phyloP scores from a whole-genome alignment of 1,140 invertebrate species.

The Pogonomyrmex barbatus region DNA sequence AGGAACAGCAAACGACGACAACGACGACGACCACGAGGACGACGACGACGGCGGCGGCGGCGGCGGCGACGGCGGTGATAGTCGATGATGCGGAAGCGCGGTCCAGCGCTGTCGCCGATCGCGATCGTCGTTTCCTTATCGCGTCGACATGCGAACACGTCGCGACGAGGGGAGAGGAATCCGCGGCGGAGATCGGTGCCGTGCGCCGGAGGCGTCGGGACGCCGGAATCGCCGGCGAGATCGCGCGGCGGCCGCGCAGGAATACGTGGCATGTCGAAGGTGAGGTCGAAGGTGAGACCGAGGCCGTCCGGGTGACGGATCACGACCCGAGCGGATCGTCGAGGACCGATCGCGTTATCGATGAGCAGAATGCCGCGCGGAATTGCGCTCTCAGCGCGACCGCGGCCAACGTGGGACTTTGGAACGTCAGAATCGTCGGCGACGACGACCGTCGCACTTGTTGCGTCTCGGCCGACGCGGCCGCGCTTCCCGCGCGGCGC shows the following conservation, averaged over 20 bases:
- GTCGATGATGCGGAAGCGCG: slow-evolving; percentile 22
- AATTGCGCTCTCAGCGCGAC: neutral
- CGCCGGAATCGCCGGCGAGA: neutral
- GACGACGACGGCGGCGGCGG: neutral
- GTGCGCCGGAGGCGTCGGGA: slow-evolving; percentile 41
- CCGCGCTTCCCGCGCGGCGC: slow-evolving; percentile 33
- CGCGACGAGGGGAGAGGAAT: neutral
- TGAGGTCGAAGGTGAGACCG: neutral
- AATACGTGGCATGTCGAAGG: slow-evolving; percentile 32
- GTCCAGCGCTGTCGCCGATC: slow-evolving; percentile 45
- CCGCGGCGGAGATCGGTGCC: neutral
- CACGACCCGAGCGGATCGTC: slow-evolving; percentile 8
- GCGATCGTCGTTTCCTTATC: neutral
- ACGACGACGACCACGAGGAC: neutral
- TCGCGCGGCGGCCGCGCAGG: neutral
- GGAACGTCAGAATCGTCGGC: neutral
- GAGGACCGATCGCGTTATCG: neutral
- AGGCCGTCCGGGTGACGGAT: neutral
- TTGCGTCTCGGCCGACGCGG: slow-evolving; percentile 33
- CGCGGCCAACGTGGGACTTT: neutral
- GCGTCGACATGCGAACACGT: neutral
- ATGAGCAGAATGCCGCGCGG: neutral
- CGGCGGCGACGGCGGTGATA: neutral
- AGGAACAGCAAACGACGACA: neutral
- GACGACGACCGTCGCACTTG: slow-evolving; percentile 41